These are phyloP conservation scores for Quadroppia sp. DNA, from an alignment of 2,888 invertebrate species.

Conservation along the genomic window DNA sequence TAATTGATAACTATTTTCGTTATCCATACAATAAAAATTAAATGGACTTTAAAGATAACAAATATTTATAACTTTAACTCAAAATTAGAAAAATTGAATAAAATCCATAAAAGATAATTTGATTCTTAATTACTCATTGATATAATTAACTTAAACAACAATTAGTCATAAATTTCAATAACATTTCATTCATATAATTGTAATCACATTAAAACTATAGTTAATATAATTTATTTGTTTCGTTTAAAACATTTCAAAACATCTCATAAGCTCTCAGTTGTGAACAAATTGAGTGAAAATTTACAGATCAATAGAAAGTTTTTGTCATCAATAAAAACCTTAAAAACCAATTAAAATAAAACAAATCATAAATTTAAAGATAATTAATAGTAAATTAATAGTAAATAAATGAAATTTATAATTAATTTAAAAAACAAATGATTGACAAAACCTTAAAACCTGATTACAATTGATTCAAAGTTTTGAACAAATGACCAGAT, in stretches of 20 bases:
- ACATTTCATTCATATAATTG: background rate
- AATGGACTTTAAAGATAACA: background rate
- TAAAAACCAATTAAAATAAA: background rate
- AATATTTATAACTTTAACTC: no score
- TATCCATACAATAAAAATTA: no score
- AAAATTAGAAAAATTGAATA: no score
- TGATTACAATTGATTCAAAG: background rate
- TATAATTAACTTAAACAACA: background rate
- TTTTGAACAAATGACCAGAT: constrained; percentile 26
- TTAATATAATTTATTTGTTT: no score
- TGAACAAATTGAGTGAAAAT: background rate
- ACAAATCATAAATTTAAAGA: background rate
- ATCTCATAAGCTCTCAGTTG: background rate
- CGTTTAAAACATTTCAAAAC: no score
- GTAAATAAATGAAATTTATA: background rate
- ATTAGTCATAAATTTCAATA: background rate
- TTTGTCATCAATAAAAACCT: no score
- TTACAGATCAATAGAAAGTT: background rate
- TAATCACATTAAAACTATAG: background rate
- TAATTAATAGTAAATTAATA: background rate
- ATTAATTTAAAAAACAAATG: constrained; percentile 1
- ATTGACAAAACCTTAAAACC: background rate
- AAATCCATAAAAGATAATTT: no score
- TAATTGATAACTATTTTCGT: no score
- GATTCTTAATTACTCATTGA: background rate